Evolutionary conservation across 2,888 invertebrate genomes (phyloP).

Genomic region (Microctonus aethiopoides): DNA sequence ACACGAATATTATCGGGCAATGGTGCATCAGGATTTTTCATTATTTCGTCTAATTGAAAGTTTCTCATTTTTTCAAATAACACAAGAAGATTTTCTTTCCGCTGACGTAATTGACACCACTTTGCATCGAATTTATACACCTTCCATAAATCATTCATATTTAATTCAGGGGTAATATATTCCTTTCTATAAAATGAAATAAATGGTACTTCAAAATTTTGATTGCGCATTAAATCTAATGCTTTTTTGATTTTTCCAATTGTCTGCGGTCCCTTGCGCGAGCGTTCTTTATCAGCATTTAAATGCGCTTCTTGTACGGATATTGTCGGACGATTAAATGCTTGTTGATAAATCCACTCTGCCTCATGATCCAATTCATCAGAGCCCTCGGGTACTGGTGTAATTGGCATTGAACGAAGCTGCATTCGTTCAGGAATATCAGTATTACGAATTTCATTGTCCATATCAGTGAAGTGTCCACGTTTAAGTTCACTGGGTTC

Average conservation of each 20-base stretch:
- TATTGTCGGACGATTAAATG: conserved; percentile 86
- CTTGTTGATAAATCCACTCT: conserved; percentile 97
- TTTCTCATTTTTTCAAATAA: conserved; percentile 93
- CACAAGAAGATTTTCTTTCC: conserved; percentile 84
- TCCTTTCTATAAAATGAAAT: conserved; percentile 99
- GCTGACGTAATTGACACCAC: conserved; percentile 89
- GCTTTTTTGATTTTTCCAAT: conserved; percentile 94
- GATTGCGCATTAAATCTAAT: conserved; percentile 94
- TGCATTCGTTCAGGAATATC: conserved; percentile 95
- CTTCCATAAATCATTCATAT: conserved; percentile 96
- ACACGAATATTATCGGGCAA: conserved; percentile 85
- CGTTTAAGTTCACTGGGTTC: conserved; percentile 97
- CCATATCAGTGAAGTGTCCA: conserved; percentile 94
- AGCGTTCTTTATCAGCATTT: conserved; percentile 69
- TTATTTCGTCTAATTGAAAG: conserved; percentile 86
- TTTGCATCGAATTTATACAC: conserved; percentile 96
- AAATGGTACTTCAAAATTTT: conserved; percentile 96
- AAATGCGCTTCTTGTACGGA: conserved; percentile 79
- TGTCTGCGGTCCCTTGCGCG: conserved; percentile 76
- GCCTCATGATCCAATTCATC: conserved; percentile 94
- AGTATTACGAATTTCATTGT: conserved; percentile 89
- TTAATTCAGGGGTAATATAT: conserved; percentile 93
- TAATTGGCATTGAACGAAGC: conserved; percentile 87
- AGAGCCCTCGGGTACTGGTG: conserved; percentile 83
- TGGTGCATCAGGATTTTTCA: conserved; percentile 85